Conservation (phyloP, 37 sponge, comb jelly and placozoan genomes). For the Cladorhizidae sp. region DNA sequence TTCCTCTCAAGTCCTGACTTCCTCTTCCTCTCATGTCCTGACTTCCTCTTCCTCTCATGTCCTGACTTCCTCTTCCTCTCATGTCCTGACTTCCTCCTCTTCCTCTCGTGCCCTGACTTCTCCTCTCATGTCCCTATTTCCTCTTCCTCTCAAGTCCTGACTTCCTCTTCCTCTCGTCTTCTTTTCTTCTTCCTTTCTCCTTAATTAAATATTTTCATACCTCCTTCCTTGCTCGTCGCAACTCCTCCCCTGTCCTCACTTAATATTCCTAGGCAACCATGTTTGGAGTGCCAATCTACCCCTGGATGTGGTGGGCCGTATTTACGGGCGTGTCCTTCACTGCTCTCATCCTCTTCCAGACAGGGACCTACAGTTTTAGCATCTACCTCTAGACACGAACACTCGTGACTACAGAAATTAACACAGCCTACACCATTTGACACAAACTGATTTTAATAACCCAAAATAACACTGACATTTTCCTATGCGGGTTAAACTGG, state of each 20-base stretch:
- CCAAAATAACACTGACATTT: too few relatives aligned
- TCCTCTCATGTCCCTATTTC: not conserved
- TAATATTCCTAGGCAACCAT: conserved; percentile 62
- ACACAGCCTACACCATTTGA: too few relatives aligned
- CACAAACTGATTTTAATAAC: too few relatives aligned
- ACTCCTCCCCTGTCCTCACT: too few relatives aligned
- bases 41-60: conserved; percentile 30
- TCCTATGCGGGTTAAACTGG: too few relatives aligned
- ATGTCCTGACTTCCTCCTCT: conserved; percentile 6
- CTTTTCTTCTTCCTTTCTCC: not conserved
- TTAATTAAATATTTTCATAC: not conserved
- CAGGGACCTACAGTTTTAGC: conserved; percentile 23
- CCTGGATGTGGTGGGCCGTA: conserved; percentile 54
- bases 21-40: too few relatives aligned
- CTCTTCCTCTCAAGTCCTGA: not conserved
- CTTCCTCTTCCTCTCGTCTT: conserved; percentile 1
- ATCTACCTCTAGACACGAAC: conserved; percentile 24
- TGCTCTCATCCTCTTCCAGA: conserved; percentile 57
- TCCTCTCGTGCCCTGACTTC: not conserved
- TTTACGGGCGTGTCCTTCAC: conserved; percentile 36
- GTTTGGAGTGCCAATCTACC: conserved; percentile 79
- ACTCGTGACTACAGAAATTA: not conserved
- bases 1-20: too few relatives aligned
- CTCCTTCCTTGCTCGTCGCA: not conserved
- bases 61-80: conserved; percentile 45